A percentile compares a stretch with the other conserved stretches of the same genome.
phyloP scores from a whole-genome alignment of 2,888 invertebrate species.

The Rhagonycha fulva region DNA sequence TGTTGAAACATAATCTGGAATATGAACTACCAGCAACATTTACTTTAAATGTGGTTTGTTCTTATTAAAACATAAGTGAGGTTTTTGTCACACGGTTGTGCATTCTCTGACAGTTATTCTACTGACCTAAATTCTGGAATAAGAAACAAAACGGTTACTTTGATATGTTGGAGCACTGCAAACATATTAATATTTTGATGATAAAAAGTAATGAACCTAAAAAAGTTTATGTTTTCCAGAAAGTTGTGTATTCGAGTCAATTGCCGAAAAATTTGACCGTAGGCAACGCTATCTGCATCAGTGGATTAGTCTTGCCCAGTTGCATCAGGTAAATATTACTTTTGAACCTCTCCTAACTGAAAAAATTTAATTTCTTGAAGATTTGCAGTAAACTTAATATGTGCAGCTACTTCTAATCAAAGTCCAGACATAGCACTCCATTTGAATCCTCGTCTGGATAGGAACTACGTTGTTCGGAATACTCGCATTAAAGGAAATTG shows the following conservation, averaged over 20 bases:
- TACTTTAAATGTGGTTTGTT: neutral
- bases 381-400: slow-evolving; percentile 67
- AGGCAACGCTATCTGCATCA: slow-evolving; percentile 42
- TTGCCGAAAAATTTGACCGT: slow-evolving; percentile 38
- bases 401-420: slow-evolving; percentile 45
- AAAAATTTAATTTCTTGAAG: slow-evolving; percentile 52
- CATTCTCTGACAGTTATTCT: neutral
- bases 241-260: slow-evolving; percentile 37
- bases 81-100: neutral
- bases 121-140: neutral
- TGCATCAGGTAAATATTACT: slow-evolving; percentile 14
- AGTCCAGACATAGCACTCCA: slow-evolving; percentile 67
- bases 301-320: slow-evolving; percentile 11
- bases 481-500: slow-evolving; percentile 68
- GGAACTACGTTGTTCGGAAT: slow-evolving; percentile 79
- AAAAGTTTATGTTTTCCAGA: slow-evolving; percentile 39
- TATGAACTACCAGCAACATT: neutral
- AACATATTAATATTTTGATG: slow-evolving; percentile 7
- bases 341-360: neutral
- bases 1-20: neutral
- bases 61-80: neutral
- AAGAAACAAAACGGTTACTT: neutral
- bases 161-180: neutral
- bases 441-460: slow-evolving; percentile 79
- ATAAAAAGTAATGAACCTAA: slow-evolving; percentile 17